Percentiles rank a stretch among this genome's conserved stretches.
Conservation (phyloP, 2,797 vertebrate genomes). For the Urosaurus nigricauda region DNA sequence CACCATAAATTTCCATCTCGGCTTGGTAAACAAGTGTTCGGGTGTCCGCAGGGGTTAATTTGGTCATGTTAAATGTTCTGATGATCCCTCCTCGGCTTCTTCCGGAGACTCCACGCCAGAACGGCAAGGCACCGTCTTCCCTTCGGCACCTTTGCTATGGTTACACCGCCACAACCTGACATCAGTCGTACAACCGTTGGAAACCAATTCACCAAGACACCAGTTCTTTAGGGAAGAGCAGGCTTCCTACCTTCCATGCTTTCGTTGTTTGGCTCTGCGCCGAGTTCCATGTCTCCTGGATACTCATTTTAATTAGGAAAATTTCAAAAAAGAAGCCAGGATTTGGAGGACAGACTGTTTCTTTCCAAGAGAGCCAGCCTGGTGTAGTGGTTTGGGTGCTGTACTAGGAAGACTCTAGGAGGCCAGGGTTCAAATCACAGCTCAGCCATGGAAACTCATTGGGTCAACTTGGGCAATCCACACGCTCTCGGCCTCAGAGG, state of each 20-base stretch:
- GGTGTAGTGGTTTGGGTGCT: too few relatives aligned
- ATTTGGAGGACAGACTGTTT: too few relatives aligned
- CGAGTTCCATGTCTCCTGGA: not conserved
- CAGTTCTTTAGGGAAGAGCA: not conserved
- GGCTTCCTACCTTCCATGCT: too few relatives aligned
- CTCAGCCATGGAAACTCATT: too few relatives aligned
- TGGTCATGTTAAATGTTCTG: constrained; percentile 49
- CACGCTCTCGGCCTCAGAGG: too few relatives aligned
- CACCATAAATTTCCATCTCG: constrained; percentile 80
- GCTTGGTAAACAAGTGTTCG: constrained; percentile 74
- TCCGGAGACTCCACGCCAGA: accelerated
- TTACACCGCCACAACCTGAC: not conserved
- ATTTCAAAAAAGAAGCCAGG: not conserved
- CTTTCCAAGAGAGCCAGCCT: not conserved
- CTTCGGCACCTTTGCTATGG: not conserved
- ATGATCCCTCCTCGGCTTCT: constrained; percentile 54
- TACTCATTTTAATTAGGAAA: not conserved
- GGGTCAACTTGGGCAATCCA: too few relatives aligned
- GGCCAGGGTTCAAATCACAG: too few relatives aligned
- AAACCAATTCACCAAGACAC: not conserved
- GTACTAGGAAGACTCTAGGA: too few relatives aligned
- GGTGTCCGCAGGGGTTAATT: constrained; percentile 70
- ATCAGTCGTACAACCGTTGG: not conserved
- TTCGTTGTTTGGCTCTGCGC: not conserved
- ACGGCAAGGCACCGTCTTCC: accelerated